phyloP scores from a whole-genome alignment of 1,140 invertebrate genomes.

The Parasteatoda tepidariorum region DNA sequence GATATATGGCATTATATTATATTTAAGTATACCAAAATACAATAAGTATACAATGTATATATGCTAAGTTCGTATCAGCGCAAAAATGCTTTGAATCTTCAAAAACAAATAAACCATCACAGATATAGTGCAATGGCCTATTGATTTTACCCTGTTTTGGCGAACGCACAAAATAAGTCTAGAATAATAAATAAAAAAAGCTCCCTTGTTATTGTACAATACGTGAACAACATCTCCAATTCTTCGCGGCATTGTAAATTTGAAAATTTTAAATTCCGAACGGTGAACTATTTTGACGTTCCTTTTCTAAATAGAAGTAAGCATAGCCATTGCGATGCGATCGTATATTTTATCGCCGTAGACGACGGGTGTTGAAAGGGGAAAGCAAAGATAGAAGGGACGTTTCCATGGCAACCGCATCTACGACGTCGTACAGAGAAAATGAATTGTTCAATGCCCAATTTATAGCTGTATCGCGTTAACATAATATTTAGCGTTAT shows the following conservation, averaged over 20 bases:
- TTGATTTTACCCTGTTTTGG: too few species aligned
- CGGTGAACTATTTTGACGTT: neutral
- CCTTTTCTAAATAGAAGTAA: neutral
- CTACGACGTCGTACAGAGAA: neutral
- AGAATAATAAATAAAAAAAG: too few species aligned
- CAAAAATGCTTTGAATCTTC: too few species aligned
- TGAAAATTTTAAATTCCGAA: neutral
- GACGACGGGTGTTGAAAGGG: slow-evolving; percentile 27
- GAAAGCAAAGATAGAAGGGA: neutral
- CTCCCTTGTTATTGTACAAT: too few species aligned
- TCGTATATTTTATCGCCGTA: slow-evolving; percentile 29
- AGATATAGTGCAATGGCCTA: too few species aligned
- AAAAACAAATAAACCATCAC: too few species aligned
- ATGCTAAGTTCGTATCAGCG: too few species aligned
- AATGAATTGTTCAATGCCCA: neutral
- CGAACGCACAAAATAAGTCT: too few species aligned
- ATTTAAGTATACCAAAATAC: too few species aligned
- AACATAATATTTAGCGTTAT: neutral
- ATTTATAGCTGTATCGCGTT: neutral
- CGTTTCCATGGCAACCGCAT: slow-evolving; percentile 20
- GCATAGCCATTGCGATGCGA: neutral
- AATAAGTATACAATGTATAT: too few species aligned
- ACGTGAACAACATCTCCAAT: neutral
- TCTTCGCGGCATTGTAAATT: neutral
- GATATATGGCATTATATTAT: too few species aligned